Percentiles rank a stretch among this genome's conserved stretches.
phyloP scores from a whole-genome alignment of 2,113 vertebrate species.

The Halcyon senegalensis region DNA sequence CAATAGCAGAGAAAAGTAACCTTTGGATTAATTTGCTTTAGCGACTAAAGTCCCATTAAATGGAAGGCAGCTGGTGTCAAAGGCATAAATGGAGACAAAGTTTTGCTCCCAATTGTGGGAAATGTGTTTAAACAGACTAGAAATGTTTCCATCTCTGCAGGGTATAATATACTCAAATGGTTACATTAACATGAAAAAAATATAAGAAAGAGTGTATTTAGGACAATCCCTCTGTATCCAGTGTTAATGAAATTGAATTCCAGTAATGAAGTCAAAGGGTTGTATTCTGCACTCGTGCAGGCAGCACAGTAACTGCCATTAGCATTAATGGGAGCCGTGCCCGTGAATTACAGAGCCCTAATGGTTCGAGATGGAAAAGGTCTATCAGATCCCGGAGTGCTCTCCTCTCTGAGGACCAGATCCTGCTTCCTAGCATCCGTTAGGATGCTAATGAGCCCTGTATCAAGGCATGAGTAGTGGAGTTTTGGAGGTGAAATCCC shows the following conservation, averaged over 20 bases:
- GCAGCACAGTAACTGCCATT: constrained; percentile 22
- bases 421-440: background rate
- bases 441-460: constrained; percentile 5
- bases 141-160: constrained; percentile 73
- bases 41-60: constrained; percentile 66
- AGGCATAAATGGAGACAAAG: constrained; percentile 72
- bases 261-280: constrained; percentile 71
- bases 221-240: constrained; percentile 72
- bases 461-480: background rate
- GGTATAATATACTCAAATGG: constrained; percentile 71
- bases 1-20: constrained; percentile 59
- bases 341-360: background rate
- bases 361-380: constrained; percentile 9
- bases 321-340: constrained; percentile 27
- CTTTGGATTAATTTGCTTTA: constrained; percentile 74
- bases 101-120: constrained; percentile 67
- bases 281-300: constrained; percentile 28
- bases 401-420: background rate
- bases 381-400: constrained; percentile 8
- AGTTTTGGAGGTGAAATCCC: constrained; percentile 11
- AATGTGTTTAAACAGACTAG: constrained; percentile 73
- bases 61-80: constrained; percentile 71
- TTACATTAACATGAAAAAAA: constrained; percentile 74
- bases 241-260: constrained; percentile 75
- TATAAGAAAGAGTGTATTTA: constrained; percentile 70